Conservation (phyloP, 1,140 invertebrate species). For the Thaumetopoea pityocampa region DNA sequence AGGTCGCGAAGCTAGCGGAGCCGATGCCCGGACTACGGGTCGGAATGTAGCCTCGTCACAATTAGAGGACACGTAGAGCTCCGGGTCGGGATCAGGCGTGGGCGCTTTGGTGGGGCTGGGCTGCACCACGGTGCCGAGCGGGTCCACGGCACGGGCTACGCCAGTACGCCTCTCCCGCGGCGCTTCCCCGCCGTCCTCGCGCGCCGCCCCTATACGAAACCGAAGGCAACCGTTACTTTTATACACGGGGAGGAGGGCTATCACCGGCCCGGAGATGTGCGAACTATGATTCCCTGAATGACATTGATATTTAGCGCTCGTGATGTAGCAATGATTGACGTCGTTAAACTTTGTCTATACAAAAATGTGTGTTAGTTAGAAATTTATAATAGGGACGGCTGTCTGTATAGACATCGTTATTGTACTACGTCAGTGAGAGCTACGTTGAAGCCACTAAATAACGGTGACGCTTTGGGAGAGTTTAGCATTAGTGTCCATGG, state of each 20-base stretch:
- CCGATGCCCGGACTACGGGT: conserved; percentile 73
- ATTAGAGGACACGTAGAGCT: conserved; percentile 77
- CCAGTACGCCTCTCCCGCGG: conserved; percentile 41
- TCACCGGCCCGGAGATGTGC: no score
- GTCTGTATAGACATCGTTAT: no score
- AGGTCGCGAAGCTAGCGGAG: conserved; percentile 32
- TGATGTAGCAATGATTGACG: neutral
- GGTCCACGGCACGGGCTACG: conserved; percentile 83
- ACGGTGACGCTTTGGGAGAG: no score
- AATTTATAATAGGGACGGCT: no score
- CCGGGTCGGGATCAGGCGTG: conserved; percentile 75
- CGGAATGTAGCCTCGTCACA: conserved; percentile 80
- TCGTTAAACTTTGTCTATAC: neutral
- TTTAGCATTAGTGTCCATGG: no score
- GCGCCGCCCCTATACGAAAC: conserved; percentile 83
- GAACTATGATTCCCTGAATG: no score
- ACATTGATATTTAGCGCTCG: no score
- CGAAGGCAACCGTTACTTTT: conserved; percentile 81
- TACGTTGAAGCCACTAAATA: no score
- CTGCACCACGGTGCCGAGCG: conserved; percentile 81
- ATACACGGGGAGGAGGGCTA: no score
- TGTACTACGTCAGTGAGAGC: no score
- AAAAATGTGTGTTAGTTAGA: no score
- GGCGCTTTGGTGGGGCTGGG: conserved; percentile 53
- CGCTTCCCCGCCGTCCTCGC: conserved; percentile 59